These are phyloP conservation scores for Campoletis raptor DNA, from an alignment of 2,888 invertebrate genomes.

Conservation along the genomic window DNA sequence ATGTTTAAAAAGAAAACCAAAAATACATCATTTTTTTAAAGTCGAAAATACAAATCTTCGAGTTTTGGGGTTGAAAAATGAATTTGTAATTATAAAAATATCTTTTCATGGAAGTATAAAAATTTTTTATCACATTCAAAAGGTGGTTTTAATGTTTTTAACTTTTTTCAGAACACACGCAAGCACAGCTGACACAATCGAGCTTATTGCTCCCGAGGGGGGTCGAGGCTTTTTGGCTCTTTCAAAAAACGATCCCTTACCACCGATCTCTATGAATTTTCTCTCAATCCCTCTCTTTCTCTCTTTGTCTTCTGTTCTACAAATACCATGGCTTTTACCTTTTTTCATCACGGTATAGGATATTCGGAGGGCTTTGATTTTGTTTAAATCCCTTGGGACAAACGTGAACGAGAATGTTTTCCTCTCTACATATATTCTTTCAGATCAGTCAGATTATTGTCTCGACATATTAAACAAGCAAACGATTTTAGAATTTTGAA, in stretches of 20 bases:
- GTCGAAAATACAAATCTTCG: background rate
- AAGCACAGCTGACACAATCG: conserved; percentile 75
- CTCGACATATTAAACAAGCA: background rate
- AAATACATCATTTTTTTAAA: background rate
- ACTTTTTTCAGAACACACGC: conserved; percentile 33
- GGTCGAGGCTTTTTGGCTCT: conserved; percentile 42
- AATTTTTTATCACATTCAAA: background rate
- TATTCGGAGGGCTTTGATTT: conserved; percentile 35
- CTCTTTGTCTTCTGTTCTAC: conserved; percentile 11
- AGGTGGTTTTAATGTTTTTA: background rate
- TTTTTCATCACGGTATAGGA: conserved; percentile 21
- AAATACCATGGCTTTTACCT: conserved; percentile 24
- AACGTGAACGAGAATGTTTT: conserved; percentile 25
- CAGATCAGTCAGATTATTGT: conserved; percentile 10
- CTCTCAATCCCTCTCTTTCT: conserved; percentile 26
- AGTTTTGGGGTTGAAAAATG: background rate
- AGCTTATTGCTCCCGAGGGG: conserved; percentile 75
- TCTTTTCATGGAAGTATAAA: background rate
- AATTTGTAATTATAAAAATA: background rate
- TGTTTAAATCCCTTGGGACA: conserved; percentile 11
- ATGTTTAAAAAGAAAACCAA: background rate
- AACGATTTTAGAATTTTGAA: background rate
- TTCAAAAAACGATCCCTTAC: conserved; percentile 37
- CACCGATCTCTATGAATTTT: conserved; percentile 16
- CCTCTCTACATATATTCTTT: background rate